Evolutionary conservation across 2,888 invertebrate species (phyloP), one percentile per base, ranked within the genome.

Genomic region (Empis livida): DNA sequence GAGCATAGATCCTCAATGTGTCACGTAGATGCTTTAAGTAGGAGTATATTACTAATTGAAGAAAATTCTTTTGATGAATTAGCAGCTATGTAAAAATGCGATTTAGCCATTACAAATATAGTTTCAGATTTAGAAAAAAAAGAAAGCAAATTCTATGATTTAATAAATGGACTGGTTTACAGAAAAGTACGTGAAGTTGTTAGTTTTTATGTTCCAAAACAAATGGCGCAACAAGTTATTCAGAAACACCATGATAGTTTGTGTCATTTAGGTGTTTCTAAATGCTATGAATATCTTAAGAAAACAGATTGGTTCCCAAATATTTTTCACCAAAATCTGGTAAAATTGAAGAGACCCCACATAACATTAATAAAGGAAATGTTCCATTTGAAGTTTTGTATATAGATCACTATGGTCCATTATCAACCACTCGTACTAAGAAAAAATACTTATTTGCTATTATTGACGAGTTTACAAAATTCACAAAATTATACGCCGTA

Each of bases 331-430:
- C 48, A 27, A 35, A 46, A 15, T 45, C 45, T 27, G 52, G 52
- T 5, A 52, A 50, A 38, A 8, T 35, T 3, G 57, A 59, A 49
- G 59, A 59, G 9, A 50, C 46, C n/a, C 44, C 62, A 11, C 55
- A 60, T 39, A 48, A 50, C 20, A 56, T 61, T 11, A 51, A 46
- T 6, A 59, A 59, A 40, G 57, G 55, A 6, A 51, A 54, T 5
- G 15, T 53, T 23, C 59, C 58, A 14, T 59, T 61, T 16, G 42
- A 44, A 11, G 46, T 46, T 11, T 11, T 47, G n/a, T 35, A 41
- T 47, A 47, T 70, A 0, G 68, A 71, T 51, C 69, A 70, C 50
- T 47, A 67, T 10, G 67, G 69, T 2, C 67, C 67, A 4, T 66
- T 68, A 47, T 55, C 58, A 10, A 56, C 49, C 9, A 59, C 57